Evolutionary conservation across 2,797 vertebrate species (phyloP).

Genomic region (Microhierax caerulescens): DNA sequence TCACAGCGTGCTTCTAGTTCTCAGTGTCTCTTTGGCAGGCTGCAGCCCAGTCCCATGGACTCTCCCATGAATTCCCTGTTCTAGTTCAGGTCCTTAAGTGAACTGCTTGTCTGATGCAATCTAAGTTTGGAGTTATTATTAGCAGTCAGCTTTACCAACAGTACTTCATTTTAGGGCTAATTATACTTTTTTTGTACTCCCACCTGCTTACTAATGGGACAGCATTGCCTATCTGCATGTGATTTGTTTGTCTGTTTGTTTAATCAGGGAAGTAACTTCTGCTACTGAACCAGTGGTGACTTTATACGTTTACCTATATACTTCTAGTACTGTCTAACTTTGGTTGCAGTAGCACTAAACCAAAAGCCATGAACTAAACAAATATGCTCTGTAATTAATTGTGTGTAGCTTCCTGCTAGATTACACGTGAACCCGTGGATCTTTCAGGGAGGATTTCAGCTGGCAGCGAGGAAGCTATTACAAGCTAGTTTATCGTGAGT

Average conservation of each 20-base stretch:
- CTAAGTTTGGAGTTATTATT: background rate
- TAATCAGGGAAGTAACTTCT: background rate
- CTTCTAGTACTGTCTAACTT: background rate
- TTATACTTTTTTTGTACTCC: background rate
- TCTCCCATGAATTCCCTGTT: background rate
- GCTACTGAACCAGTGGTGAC: background rate
- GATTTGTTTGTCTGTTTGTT: background rate
- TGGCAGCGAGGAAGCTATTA: background rate
- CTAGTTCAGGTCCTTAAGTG: background rate
- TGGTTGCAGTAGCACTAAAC: background rate
- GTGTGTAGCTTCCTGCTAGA: background rate
- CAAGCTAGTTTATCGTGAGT: background rate
- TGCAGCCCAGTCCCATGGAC: background rate
- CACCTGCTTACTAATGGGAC: background rate
- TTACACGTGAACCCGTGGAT: background rate
- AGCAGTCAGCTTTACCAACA: background rate
- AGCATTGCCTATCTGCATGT: background rate
- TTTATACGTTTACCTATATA: background rate
- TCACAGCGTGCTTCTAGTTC: background rate
- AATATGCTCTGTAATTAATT: background rate
- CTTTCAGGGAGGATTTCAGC: background rate
- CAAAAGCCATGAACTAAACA: background rate
- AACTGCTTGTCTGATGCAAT: background rate
- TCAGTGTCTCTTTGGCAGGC: background rate
- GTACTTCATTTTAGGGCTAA: constrained; percentile 1